Evolutionary conservation across 92 coral and sea anemone species (phyloP).

Genomic region (Palythoa caribaeorum): DNA sequence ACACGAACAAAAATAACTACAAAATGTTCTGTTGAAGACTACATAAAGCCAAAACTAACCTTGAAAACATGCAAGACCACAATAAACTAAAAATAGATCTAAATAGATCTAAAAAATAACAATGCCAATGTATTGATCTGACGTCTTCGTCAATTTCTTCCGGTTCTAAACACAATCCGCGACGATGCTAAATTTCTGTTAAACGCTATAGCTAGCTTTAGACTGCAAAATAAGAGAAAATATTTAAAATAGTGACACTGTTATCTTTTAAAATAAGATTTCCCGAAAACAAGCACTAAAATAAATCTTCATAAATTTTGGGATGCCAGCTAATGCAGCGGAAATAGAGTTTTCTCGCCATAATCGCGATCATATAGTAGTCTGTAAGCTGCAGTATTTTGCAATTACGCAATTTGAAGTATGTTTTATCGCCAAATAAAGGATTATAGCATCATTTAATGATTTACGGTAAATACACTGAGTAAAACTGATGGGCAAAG

Average conservation of each 20-base stretch:
- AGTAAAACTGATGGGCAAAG: neutral
- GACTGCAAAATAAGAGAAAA: neutral
- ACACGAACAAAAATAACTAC: too few relatives aligned
- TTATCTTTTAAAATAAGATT: neutral
- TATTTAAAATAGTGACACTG: neutral
- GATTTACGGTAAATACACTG: neutral
- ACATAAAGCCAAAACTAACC: neutral
- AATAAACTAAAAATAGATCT: neutral
- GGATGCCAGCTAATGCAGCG: neutral
- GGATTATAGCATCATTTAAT: neutral
- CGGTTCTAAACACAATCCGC: neutral
- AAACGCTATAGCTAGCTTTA: neutral
- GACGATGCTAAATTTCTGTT: neutral
- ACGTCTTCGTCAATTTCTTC: neutral
- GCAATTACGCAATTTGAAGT: neutral
- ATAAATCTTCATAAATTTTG: neutral
- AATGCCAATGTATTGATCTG: neutral
- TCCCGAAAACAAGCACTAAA: neutral
- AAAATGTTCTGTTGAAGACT: too few relatives aligned
- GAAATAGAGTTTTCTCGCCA: neutral
- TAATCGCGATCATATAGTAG: neutral
- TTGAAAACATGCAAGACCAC: too few relatives aligned
- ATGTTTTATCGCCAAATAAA: neutral
- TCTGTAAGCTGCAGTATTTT: neutral
- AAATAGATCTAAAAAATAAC: neutral